Percentiles rank a stretch among this genome's conserved stretches.
Evolutionary conservation across 2,888 invertebrate species (phyloP).

Genomic region (Autographa pulchrina): DNA sequence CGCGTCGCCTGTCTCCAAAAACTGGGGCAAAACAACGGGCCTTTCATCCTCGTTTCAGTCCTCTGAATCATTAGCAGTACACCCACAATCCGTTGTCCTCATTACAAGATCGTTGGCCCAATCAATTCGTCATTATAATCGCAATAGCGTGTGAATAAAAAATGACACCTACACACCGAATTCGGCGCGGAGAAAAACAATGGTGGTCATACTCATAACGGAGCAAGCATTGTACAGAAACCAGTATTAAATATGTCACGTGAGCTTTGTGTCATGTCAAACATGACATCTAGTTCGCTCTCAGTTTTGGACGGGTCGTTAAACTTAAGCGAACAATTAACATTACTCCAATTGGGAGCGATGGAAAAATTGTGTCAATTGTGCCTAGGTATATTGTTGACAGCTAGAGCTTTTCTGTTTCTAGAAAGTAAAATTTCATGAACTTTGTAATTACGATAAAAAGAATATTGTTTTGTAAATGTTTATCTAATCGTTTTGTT

Average conservation of each 20-base stretch:
- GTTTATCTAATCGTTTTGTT: conserved; percentile 33
- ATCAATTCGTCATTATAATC: conserved; percentile 87
- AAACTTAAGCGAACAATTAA: conserved; percentile 60
- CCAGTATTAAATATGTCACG: conserved; percentile 65
- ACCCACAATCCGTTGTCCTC: conserved; percentile 82
- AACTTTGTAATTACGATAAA: background rate
- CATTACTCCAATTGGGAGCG: conserved; percentile 46
- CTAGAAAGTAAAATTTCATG: background rate
- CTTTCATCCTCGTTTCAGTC: conserved; percentile 71
- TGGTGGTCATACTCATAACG: conserved; percentile 80
- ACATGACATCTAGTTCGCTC: conserved; percentile 68
- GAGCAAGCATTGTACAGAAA: conserved; percentile 62
- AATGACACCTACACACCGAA: conserved; percentile 81
- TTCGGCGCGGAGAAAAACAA: conserved; percentile 82
- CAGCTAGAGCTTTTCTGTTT: conserved; percentile 18
- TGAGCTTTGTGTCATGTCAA: conserved; percentile 67
- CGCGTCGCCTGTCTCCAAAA: conserved; percentile 48
- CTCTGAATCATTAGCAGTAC: conserved; percentile 82
- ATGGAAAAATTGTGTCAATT: conserved; percentile 56
- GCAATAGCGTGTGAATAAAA: conserved; percentile 81
- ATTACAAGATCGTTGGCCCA: conserved; percentile 78
- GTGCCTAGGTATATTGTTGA: conserved; percentile 33
- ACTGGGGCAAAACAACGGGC: conserved; percentile 79
- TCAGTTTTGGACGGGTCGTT: conserved; percentile 65
- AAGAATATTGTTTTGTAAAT: conserved; percentile 23